These are phyloP conservation scores for Eubasilissa regina DNA, from an alignment of 1,140 invertebrate species.

Conservation along the genomic window DNA sequence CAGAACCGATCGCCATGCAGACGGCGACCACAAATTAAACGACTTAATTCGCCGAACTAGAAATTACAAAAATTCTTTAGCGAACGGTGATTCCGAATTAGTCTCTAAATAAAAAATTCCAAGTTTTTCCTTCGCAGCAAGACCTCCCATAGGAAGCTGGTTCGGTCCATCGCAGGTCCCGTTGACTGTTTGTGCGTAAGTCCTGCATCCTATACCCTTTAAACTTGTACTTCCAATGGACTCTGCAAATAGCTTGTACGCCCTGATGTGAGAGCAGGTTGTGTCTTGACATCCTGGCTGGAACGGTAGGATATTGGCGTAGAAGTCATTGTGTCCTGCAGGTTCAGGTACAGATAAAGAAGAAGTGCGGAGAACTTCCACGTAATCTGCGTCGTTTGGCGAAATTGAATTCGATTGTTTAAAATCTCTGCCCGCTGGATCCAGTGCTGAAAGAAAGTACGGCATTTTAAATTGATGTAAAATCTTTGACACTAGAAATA, in stretches of 20 bases:
- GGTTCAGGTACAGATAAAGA: neutral
- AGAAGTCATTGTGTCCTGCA: conserved; percentile 1
- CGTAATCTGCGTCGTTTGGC: conserved; percentile 4
- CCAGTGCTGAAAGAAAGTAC: neutral
- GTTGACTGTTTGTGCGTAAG: neutral
- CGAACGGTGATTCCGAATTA: neutral
- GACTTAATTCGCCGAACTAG: too few relatives aligned
- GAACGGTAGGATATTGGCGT: neutral
- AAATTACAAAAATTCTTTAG: too few relatives aligned
- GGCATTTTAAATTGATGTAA: too few relatives aligned
- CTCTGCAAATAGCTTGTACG: neutral
- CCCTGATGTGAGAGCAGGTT: neutral
- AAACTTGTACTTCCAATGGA: neutral
- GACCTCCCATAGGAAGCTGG: neutral
- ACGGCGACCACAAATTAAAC: too few relatives aligned
- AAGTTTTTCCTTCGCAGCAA: neutral
- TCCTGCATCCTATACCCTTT: neutral
- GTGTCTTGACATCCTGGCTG: neutral
- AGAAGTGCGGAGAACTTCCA: neutral
- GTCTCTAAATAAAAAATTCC: conserved; percentile 1
- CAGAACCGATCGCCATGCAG: too few relatives aligned
- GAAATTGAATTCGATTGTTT: neutral
- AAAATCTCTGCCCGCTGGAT: neutral
- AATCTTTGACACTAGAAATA: too few relatives aligned
- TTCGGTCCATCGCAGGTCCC: neutral